These are phyloP conservation scores for Mesocricetus auratus DNA, from an alignment of 2,113 vertebrate species.

Conservation along the genomic window DNA sequence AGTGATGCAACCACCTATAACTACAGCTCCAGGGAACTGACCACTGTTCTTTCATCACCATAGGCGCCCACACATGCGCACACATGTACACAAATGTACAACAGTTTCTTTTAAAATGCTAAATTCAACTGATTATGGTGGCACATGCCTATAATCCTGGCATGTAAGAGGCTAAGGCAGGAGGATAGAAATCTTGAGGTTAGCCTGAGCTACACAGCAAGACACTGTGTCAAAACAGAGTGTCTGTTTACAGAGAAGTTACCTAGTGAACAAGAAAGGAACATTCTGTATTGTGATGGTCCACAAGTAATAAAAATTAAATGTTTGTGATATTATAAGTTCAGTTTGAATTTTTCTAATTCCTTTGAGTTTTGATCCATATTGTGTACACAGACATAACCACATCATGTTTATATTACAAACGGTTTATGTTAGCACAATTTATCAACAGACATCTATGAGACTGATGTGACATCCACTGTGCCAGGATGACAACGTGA, in stretches of 20 bases:
- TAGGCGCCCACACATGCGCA: not conserved
- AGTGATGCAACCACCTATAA: not conserved
- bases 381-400: not conserved
- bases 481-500: not conserved
- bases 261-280: not conserved
- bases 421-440: constrained; percentile 29
- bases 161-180: not conserved
- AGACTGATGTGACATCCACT: not conserved
- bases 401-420: constrained; percentile 19
- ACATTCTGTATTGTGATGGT: not conserved
- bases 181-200: not conserved
- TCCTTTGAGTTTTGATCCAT: constrained; percentile 36
- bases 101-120: not conserved
- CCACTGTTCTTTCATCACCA: not conserved
- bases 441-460: not conserved
- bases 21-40: not conserved
- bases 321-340: not conserved
- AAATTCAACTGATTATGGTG: not conserved
- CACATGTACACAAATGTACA: not conserved
- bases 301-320: not conserved
- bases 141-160: not conserved
- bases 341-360: not conserved
- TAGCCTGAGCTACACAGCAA: not conserved
- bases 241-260: not conserved
- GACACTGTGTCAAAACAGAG: not conserved